These are phyloP conservation scores for Acrocephalus kingi DNA, from an alignment of 2,113 vertebrate species.

Conservation along the genomic window DNA sequence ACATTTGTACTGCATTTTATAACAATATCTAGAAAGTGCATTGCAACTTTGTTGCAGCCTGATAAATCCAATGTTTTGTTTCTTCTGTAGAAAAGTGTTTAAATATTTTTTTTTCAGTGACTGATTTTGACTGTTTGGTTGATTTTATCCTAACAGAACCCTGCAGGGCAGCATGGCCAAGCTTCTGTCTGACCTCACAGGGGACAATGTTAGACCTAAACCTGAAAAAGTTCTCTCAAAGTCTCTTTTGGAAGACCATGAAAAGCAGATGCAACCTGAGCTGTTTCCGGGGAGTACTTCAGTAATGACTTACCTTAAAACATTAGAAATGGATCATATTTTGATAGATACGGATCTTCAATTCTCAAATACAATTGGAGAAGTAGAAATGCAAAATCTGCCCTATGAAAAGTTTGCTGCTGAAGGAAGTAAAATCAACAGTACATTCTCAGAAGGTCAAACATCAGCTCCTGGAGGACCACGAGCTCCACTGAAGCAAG, in stretches of 20 bases:
- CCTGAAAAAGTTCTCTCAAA: slow-evolving; percentile 72
- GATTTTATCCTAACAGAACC: slow-evolving; percentile 70
- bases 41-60: not conserved
- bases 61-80: not conserved
- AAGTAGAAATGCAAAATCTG: not conserved
- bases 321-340: slow-evolving; percentile 68
- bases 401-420: slow-evolving; percentile 4
- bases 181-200: slow-evolving; percentile 74
- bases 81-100: not conserved
- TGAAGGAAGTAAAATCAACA: not conserved
- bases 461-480: not conserved
- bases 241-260: slow-evolving; percentile 75
- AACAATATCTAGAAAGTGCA: not conserved
- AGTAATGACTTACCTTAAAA: slow-evolving; percentile 78
- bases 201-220: slow-evolving; percentile 59
- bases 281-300: slow-evolving; percentile 63
- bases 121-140: not conserved
- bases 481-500: not conserved
- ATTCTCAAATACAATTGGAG: not conserved
- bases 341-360: slow-evolving; percentile 11
- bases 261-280: slow-evolving; percentile 72
- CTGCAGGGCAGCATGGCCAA: slow-evolving; percentile 79
- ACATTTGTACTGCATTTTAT: not conserved
- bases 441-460: not conserved
- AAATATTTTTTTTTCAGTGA: not conserved